Percentiles rank a stretch among this genome's conserved stretches.
Evolutionary conservation across 2,888 invertebrate genomes (phyloP).

Genomic region (Eilema griseolum): DNA sequence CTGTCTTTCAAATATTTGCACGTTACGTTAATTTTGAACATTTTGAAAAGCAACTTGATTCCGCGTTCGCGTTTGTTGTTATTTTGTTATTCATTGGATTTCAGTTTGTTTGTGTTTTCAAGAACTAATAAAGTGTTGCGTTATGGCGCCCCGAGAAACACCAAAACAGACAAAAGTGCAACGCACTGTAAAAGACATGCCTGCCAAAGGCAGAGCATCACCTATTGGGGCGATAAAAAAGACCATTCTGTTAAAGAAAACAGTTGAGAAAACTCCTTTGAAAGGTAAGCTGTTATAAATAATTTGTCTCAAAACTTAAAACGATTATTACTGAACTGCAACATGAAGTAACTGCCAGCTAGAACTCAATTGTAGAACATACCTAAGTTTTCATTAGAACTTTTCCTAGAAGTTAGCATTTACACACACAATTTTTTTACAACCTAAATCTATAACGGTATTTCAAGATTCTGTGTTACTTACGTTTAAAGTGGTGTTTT

Average conservation of each 20-base stretch:
- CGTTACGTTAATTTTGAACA: slow-evolving; percentile 11
- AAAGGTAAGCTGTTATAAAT: slow-evolving; percentile 57
- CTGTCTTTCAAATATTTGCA: slow-evolving; percentile 4
- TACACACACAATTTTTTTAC: too few species aligned
- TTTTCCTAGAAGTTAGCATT: too few species aligned
- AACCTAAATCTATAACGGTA: too few species aligned
- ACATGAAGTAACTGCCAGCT: too few species aligned
- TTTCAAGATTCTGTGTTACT: too few species aligned
- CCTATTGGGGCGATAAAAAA: slow-evolving; percentile 66
- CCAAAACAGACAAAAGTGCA: slow-evolving; percentile 68
- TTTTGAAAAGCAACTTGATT: slow-evolving; percentile 8
- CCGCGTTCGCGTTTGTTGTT: not conserved
- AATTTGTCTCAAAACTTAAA: not conserved
- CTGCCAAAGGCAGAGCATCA: slow-evolving; percentile 61
- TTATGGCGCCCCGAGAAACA: slow-evolving; percentile 75
- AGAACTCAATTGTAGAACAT: too few species aligned
- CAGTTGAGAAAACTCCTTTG: slow-evolving; percentile 58
- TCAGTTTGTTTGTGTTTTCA: not conserved
- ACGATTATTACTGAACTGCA: too few species aligned
- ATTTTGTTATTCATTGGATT: not conserved
- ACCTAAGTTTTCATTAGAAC: too few species aligned
- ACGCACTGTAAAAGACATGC: slow-evolving; percentile 59
- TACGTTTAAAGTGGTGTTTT: too few species aligned
- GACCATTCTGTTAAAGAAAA: slow-evolving; percentile 58
- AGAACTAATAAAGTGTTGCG: slow-evolving; percentile 9